Base-by-base conservation (phyloP, 1,140 invertebrate species). In the Drosophila serrata region DNA sequence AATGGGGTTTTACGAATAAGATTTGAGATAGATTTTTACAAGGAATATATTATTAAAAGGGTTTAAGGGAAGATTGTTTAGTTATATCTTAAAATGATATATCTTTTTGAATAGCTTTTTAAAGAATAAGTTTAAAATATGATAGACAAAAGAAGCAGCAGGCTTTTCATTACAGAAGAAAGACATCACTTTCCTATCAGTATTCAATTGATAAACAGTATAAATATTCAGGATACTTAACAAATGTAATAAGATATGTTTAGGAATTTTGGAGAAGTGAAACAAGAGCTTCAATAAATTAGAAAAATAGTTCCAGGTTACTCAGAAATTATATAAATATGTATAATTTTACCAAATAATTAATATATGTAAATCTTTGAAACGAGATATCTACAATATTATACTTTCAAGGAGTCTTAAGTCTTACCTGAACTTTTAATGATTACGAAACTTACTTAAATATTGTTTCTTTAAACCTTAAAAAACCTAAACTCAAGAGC, bases 31-130 rank as follows among this genome's bases (percentile, higher is more conserved):
- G 7, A 11, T 35, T 53, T 13, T 22, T 35, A 2, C 2, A 33
- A 6, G 4, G 4, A 33, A 51, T 33, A 15, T 22, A 6, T 5
- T 8, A 2, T 5, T 0, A 6, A 48, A n/a, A 27, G n/a, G 9
- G 0, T 5, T 35, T 19, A 19, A 17, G 2, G 1, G 4, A 12
- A 3, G 6, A 1, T 0, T 11, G 0, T n/a, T n/a, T 1, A 22
- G 42, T 3, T 11, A 42, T 43, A 22, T 19, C 8, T n/a, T 40
- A 24, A 4, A 24, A 24, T 15, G 7, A 12, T 11, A 6, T 6
- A 29, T 17, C 9, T 9, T 12, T 15, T 9, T 12, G 4, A 13
- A 17, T 11, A 17, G n/a, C 0, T 43, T 42, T 19, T 17, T 40
- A 8, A 39, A 39, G 37, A 39, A 39, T 2, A 39, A 7, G 7